Evolutionary conservation across 2,113 vertebrate species (phyloP), one percentile per base, ranked within the genome.

Genomic region (Suncus etruscus): DNA sequence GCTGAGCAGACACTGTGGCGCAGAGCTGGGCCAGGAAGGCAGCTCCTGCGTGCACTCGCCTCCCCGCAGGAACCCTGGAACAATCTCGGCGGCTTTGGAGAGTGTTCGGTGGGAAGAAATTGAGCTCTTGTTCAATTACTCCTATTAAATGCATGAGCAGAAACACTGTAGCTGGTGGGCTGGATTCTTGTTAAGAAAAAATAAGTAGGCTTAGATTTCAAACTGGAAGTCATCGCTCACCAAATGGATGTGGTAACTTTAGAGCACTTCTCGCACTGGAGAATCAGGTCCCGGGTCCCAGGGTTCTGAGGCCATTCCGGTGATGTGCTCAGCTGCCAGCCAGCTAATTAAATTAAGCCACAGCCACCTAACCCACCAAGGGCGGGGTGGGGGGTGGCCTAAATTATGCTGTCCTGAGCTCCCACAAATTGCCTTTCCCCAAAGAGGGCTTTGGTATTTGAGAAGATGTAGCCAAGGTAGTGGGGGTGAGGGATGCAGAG

Each of bases 361-460:
- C 95, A 31, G 77, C 95, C 32, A 82, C 89, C 87, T 94, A 95
- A 86, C 70, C 51, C 16, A 18, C 54, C 54, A 58, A 58, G 54
- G 16, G 54, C 20, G 54, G 68, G 86, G 47, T 11, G 68, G 95
- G 91, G 85, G 31, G 27, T 95, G 95, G 93, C 83, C 95, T 94
- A 92, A 96, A 97, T 97, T 97, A 97, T 31, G 22, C 90, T 83
- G 47, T 96, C 91, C 80, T 86, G 95, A 97, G 92, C 96, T 96
- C 92, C 96, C 90, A 97, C 97, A 98, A 97, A 98, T 97, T 97
- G 96, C 94, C 92, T 97, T 95, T 97, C 97, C 97, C 97, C 93
- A 84, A 97, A 96, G 96, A 97, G 95, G 93, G 76, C 84, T 95
- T 95, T 87, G 25, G 88, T 93, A 81, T 96, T 94, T 94, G 87